Base-by-base conservation (phyloP, 2,888 invertebrate genomes). In the Syritta pipiens region DNA sequence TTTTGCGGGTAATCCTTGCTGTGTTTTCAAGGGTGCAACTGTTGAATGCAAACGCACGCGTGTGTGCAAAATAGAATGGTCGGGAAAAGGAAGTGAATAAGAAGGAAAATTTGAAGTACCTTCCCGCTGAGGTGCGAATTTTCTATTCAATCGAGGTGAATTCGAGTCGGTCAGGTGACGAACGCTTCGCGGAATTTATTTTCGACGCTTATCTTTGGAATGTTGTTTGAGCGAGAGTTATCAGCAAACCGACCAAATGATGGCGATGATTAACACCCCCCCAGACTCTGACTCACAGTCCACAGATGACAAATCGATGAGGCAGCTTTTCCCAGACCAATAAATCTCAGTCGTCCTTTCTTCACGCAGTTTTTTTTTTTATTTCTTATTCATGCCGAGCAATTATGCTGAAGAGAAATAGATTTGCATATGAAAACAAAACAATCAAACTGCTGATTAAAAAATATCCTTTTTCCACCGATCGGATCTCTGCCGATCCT, bases 391-490 rank as follows among this genome's bases (percentile, higher is more conserved):
- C 55, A 9, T 32, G 14, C 17, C 7, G 10, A 40, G 37, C 51
- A 79, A 79, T 79, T 74, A 79, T 74, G 72, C 49, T 28, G 10
- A 46, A 7, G 72, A 57, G 67, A 44, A 32, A 69, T 69, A 30
- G 72, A 79, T 79, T 79, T 79, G 74, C 79, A 79, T 79, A 79
- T 62, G 67, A 79, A 79, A 79, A 63, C 74, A 57, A 68, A 67
- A 62, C 74, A 79, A 79, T 74, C 68, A 74, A 74, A 74, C 74
- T 55, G 72, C 67, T 79, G 79, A 74, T 79, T 68, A 72, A 74
- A n/a, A n/a, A 79, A 79, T 74, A 79, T 79, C 55, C 65, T 76
- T 77, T 71, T 19, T 12, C 12, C 24, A 44, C 35, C 32, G 71
- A 77, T 77, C 60, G 28, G 17, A 59, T n/a, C n/a, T n/a, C n/a